Conservation (phyloP, 2,113 vertebrate species). For the Morphnarchus princeps region DNA sequence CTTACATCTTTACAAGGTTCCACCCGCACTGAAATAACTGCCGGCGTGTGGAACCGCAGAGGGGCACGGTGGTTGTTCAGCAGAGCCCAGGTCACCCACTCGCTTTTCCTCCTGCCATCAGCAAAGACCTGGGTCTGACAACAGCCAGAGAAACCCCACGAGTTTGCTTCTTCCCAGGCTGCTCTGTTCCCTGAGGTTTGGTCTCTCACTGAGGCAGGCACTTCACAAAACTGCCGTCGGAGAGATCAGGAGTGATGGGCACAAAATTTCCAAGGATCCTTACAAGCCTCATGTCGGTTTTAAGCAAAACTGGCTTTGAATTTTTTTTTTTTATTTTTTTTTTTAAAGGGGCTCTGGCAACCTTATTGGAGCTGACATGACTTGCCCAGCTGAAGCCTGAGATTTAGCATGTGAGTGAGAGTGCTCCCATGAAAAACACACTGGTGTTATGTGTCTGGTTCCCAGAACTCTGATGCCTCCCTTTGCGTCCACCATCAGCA, state of each 20-base stretch:
- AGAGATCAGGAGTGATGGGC: neutral
- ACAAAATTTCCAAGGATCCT: slow-evolving; percentile 5
- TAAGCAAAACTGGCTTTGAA: neutral
- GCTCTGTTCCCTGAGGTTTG: neutral
- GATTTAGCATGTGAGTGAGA: neutral
- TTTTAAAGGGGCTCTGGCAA: neutral
- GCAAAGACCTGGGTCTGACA: neutral
- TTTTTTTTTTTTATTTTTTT: neutral
- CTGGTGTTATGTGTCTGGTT: slow-evolving; percentile 71
- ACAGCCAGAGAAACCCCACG: neutral
- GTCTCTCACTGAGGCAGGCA: neutral
- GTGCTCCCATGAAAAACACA: slow-evolving; percentile 53
- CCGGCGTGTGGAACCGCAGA: neutral
- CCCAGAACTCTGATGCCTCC: slow-evolving; percentile 65
- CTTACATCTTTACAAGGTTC: neutral
- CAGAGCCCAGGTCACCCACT: neutral
- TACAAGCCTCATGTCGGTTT: neutral
- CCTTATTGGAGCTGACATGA: neutral
- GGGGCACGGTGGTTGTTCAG: neutral
- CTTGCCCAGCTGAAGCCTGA: neutral
- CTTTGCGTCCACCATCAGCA: slow-evolving; percentile 52
- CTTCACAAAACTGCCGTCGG: neutral
- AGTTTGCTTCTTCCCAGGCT: neutral
- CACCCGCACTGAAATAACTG: neutral
- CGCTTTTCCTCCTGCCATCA: neutral